Percentiles rank a stretch among this genome's conserved stretches.
Evolutionary conservation across 2,888 invertebrate genomes (phyloP).

Genomic region (Pollenia amentaria): DNA sequence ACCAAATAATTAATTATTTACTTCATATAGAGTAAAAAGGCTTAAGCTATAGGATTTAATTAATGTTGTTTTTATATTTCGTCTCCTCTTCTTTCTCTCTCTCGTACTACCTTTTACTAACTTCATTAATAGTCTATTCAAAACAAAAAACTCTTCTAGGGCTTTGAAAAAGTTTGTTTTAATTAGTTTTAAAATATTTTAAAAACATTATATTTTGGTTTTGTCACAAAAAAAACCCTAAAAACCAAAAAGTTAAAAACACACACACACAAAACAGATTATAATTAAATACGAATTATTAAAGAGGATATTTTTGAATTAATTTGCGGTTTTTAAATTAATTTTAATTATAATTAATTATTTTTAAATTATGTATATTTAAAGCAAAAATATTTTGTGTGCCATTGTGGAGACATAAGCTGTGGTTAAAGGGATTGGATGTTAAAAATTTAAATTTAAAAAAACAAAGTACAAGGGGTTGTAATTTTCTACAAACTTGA

Average conservation of each 20-base stretch:
- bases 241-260: not conserved
- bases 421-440: no score
- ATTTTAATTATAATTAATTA: conserved; percentile 32
- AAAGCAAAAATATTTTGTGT: not conserved
- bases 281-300: conserved; percentile 7
- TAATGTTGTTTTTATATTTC: not conserved
- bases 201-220: not conserved
- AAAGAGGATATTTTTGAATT: conserved; percentile 26
- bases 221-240: not conserved
- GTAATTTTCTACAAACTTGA: no score
- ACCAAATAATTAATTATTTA: conserved; percentile 15
- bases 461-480: no score
- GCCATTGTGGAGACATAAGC: not conserved
- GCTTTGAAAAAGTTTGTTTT: no score
- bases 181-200: no score
- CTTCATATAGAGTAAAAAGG: not conserved
- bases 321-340: conserved; percentile 41
- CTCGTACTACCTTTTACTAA: not conserved
- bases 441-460: no score
- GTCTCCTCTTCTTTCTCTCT: no score
- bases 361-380: not conserved
- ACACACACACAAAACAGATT: conserved; percentile 3
- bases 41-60: conserved; percentile 2
- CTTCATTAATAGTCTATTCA: no score
- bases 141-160: no score